phyloP scores from a whole-genome alignment of 2,797 vertebrate species.

The Sebastes aleutianus region DNA sequence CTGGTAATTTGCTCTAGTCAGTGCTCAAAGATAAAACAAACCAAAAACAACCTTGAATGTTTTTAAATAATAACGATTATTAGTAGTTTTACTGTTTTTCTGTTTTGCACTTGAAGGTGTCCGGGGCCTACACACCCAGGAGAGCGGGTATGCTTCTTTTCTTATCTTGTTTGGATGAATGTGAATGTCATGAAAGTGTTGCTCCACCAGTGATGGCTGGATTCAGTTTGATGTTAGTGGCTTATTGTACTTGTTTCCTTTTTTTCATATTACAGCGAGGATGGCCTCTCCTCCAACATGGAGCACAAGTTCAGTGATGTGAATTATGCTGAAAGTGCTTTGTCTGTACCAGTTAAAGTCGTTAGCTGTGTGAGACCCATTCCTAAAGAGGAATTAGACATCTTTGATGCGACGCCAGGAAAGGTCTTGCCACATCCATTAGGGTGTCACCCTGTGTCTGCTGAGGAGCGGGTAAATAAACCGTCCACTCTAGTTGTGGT shows the following conservation, averaged over 20 bases:
- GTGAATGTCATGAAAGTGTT: background rate
- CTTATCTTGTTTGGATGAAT: background rate
- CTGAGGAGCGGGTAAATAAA: too few relatives aligned
- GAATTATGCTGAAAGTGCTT: background rate
- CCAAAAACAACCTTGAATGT: background rate
- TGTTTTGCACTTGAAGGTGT: slow-evolving; percentile 29
- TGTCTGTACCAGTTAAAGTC: background rate
- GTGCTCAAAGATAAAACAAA: background rate
- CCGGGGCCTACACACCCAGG: slow-evolving; percentile 10
- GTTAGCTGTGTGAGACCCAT: slow-evolving; percentile 24
- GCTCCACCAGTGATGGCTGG: background rate
- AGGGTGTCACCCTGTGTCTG: rapidly evolving
- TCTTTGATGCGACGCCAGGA: rapidly evolving
- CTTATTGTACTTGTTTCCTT: background rate
- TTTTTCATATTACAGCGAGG: slow-evolving; percentile 16
- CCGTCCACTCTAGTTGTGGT: rapidly evolving
- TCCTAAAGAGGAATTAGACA: background rate
- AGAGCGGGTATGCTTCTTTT: slow-evolving; percentile 47
- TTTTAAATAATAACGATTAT: background rate
- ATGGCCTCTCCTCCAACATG: slow-evolving; percentile 45
- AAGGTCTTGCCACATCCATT: rapidly evolving
- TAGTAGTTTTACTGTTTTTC: background rate
- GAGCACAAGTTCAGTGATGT: background rate
- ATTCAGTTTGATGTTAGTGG: background rate
- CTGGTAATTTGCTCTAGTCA: background rate